These are phyloP conservation scores for Cydia fagiglandana DNA, from an alignment of 1,140 invertebrate genomes.

Conservation along the genomic window DNA sequence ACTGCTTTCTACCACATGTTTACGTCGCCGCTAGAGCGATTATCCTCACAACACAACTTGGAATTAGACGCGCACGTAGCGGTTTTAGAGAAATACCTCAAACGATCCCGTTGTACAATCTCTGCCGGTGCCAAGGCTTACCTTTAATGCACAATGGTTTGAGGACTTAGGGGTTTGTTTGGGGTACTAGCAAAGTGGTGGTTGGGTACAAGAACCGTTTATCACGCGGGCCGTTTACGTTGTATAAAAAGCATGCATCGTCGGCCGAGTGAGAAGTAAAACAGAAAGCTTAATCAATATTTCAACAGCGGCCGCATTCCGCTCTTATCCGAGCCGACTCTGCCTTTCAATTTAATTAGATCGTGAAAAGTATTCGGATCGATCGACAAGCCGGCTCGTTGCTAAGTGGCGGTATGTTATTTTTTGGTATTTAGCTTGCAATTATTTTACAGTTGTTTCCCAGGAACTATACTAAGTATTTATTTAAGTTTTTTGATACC, in stretches of 20 bases:
- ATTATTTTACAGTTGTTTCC: neutral
- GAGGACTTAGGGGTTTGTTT: too few species aligned
- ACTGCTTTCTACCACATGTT: too few species aligned
- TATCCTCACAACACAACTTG: too few species aligned
- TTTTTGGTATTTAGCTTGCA: neutral
- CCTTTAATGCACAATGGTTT: too few species aligned
- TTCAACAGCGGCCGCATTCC: slow-evolving; percentile 62
- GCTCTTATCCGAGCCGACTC: slow-evolving; percentile 49
- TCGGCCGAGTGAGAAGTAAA: slow-evolving; percentile 41
- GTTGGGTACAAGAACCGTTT: neutral
- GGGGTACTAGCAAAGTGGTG: too few species aligned
- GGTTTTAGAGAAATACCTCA: too few species aligned
- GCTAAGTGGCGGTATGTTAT: slow-evolving; percentile 13
- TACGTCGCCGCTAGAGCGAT: too few species aligned
- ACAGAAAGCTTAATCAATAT: slow-evolving; percentile 66
- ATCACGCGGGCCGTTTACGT: slow-evolving; percentile 21
- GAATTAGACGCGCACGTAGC: too few species aligned
- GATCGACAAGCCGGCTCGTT: slow-evolving; percentile 16
- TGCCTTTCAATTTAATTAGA: slow-evolving; percentile 69
- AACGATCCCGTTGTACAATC: too few species aligned
- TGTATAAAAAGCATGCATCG: slow-evolving; percentile 40
- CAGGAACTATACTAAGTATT: neutral
- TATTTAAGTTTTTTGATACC: neutral
- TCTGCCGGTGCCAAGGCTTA: too few species aligned
- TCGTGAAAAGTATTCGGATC: slow-evolving; percentile 54